A percentile compares a stretch with the other conserved stretches of the same genome.
Conservation (phyloP, 2,797 vertebrate species). For the Chiloscyllium punctatum region DNA sequence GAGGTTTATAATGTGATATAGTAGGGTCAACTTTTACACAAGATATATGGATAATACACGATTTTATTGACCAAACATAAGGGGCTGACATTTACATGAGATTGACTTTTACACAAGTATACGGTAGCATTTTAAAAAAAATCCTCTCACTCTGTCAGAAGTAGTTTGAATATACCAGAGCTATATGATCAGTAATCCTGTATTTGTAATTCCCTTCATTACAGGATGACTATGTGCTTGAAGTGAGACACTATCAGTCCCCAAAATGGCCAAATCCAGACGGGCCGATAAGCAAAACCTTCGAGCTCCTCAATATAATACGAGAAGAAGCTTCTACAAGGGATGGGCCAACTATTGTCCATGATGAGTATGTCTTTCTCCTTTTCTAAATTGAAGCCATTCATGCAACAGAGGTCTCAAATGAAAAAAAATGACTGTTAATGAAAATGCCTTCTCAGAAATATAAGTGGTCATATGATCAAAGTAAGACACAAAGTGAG, state of each 20-base stretch:
- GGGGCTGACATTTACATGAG: too few species aligned
- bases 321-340: conserved; percentile 65
- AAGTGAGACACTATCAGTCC: conserved; percentile 82
- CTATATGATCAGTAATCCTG: background rate
- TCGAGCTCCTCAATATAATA: conserved; percentile 80
- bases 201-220: conserved; percentile 39
- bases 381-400: background rate
- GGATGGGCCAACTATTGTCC: conserved; percentile 78
- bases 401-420: background rate
- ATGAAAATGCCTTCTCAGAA: background rate
- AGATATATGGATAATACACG: too few species aligned
- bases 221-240: conserved; percentile 87
- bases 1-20: too few species aligned
- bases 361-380: conserved; percentile 75
- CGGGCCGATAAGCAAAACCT: conserved; percentile 83
- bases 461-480: background rate
- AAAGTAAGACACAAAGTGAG: background rate
- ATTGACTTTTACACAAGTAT: too few species aligned
- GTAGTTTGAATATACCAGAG: background rate
- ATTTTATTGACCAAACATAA: too few species aligned
- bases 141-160: too few species aligned
- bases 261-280: conserved; percentile 92
- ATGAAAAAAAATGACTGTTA: background rate
- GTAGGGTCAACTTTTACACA: too few species aligned
- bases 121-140: too few species aligned